Conservation (phyloP, 2,113 vertebrate genomes). For the Entelurus aequoreus region DNA sequence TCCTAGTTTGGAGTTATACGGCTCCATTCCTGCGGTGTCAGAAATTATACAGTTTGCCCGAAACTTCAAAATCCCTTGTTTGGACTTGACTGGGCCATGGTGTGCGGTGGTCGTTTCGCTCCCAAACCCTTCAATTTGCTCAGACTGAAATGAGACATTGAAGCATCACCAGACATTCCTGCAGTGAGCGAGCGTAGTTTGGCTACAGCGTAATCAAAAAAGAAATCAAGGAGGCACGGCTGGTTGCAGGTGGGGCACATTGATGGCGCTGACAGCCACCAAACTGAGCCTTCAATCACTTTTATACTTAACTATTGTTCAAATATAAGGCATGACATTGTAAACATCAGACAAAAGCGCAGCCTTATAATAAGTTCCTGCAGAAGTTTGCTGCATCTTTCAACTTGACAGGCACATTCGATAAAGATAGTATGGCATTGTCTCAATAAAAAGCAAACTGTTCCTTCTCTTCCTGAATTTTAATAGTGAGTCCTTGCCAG, state of each 20-base stretch:
- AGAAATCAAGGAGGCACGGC: conserved; percentile 6
- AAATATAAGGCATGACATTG: too few species aligned
- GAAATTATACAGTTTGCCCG: conserved; percentile 61
- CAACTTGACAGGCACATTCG: conserved; percentile 8
- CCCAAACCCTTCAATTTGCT: conserved; percentile 65
- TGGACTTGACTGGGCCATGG: conserved; percentile 53
- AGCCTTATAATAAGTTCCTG: too few species aligned
- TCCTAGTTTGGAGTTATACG: conserved; percentile 37
- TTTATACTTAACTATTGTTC: not conserved
- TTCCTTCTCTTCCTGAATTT: conserved; percentile 33
- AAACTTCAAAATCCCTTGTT: conserved; percentile 50
- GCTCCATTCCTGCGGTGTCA: conserved; percentile 69
- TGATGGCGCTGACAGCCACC: conserved; percentile 7
- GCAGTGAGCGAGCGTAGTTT: conserved; percentile 43
- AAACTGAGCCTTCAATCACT: not conserved
- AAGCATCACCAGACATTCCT: conserved; percentile 60
- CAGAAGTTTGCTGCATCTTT: conserved; percentile 10
- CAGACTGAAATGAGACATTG: conserved; percentile 62
- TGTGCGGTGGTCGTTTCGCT: conserved; percentile 45
- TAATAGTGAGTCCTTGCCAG: conserved; percentile 35
- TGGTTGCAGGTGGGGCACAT: not conserved
- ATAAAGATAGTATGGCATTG: conserved; percentile 17
- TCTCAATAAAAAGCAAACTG: conserved; percentile 26
- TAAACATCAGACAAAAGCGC: too few species aligned
- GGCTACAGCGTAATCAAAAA: conserved; percentile 23